A percentile compares a stretch with the other conserved stretches of the same genome.
phyloP scores from a whole-genome alignment of 2,113 vertebrate species.

The Nothoprocta pentlandii region DNA sequence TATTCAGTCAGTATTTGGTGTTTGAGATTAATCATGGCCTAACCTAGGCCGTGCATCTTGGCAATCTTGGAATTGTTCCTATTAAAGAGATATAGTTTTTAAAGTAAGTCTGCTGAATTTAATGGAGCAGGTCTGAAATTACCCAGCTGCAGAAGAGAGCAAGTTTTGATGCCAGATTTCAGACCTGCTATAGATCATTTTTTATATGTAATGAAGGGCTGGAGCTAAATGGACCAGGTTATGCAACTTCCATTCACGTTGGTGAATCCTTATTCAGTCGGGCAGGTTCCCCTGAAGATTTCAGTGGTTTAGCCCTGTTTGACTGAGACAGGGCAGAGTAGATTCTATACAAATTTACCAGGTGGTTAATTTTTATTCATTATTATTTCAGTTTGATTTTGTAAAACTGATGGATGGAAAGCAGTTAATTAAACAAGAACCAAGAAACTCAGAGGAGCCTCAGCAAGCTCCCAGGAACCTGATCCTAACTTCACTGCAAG shows the following conservation, averaged over 20 bases:
- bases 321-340: not conserved
- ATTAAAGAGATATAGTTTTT: not conserved
- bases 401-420: constrained; percentile 97
- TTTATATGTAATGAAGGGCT: not conserved
- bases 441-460: constrained; percentile 83
- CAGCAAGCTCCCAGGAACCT: constrained; percentile 87
- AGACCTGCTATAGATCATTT: not conserved
- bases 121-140: not conserved
- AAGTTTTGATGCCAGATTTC: not conserved
- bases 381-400: constrained; percentile 92
- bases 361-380: constrained; percentile 45
- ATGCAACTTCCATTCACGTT: not conserved
- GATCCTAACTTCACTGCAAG: constrained; percentile 90
- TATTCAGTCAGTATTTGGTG: not conserved
- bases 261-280: not conserved
- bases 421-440: constrained; percentile 90
- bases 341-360: not conserved
- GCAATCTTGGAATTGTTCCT: not conserved
- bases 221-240: not conserved
- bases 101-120: not conserved
- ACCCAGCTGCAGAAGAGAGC: not conserved
- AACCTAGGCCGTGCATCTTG: not conserved
- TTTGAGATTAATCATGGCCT: not conserved
- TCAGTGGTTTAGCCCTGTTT: not conserved
- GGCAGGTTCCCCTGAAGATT: not conserved